Conservation (phyloP, 30 jellyfish, hydroid and myxozoan species). For the Aurelia sp. region DNA sequence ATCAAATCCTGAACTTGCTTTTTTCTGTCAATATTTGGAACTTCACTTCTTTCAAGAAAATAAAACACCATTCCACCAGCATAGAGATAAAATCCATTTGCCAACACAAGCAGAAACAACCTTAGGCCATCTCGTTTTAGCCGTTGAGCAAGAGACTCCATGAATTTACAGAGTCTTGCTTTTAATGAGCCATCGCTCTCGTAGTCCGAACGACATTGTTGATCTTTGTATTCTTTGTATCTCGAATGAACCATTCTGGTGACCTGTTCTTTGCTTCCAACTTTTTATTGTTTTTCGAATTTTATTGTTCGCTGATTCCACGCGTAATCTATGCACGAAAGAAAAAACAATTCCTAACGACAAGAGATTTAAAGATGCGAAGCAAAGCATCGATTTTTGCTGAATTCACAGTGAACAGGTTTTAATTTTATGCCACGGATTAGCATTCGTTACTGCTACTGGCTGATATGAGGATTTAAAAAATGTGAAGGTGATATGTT, state of each 20-base stretch:
- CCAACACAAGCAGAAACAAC: conserved; percentile 72
- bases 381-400: too few relatives aligned
- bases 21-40: conserved; percentile 7
- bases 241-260: conserved; percentile 26
- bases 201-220: neutral
- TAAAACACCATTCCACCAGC: conserved; percentile 90
- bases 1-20: conserved; percentile 46
- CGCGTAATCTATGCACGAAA: too few relatives aligned
- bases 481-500: too few relatives aligned
- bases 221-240: neutral
- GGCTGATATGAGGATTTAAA: too few relatives aligned
- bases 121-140: conserved; percentile 73
- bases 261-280: neutral
- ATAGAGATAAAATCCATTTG: conserved; percentile 87
- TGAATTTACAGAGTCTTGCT: conserved; percentile 32
- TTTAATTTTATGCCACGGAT: too few relatives aligned
- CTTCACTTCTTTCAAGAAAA: conserved; percentile 64
- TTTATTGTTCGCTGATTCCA: too few relatives aligned
- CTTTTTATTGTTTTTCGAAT: too few relatives aligned
- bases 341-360: too few relatives aligned
- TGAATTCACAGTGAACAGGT: too few relatives aligned
- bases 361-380: too few relatives aligned
- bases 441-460: too few relatives aligned
- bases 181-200: conserved; percentile 22
- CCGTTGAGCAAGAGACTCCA: conserved; percentile 72